Base-by-base conservation (phyloP, 2,113 vertebrate genomes). In the Chionomys nivalis region DNA sequence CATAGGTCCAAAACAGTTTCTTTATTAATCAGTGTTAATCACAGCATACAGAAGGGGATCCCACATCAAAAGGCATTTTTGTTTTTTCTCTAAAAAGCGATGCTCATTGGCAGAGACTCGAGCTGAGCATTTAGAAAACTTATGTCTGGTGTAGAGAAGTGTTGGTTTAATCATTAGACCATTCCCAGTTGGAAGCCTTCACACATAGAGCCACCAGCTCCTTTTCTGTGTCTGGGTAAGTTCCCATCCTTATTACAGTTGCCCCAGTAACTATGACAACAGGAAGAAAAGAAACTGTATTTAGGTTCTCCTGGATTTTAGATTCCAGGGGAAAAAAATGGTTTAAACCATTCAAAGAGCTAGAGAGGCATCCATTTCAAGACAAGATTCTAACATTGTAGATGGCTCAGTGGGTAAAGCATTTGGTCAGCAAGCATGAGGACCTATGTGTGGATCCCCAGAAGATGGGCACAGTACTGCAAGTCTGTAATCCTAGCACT, bases 361-460 rank as follows among this genome's bases (percentile, higher is more conserved):
- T 94, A 97, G 72, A 58, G 89, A 91, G 89, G 96, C 94, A 77
- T 95, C 72, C 76, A 44, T 65, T 63, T 65, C n/a, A 63, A 39
- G 21, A 82, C 36, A 82, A 58, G 52, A 58, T 82, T 39, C 52
- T 81, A 58, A 81, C 21, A 58, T 58, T 61, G 13, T 85, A 42
- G 14, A 65, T 44, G 24, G 58, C 36, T 83, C 55, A 52, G 52
- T 42, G n/a, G 23, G n/a, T 63, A 28, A 28, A 63, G n/a, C 19
- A 16, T 42, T 63, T 16, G 26, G 23, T 42, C 24, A 42, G 24
- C 58, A 85, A 85, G 39, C 58, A 65, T 44, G 24, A 65, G 39
- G 39, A 85, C n/a, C 9, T 63, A 58, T 44, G 39, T 31, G 63
- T 42, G n/a, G 12, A 28, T 42, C 14, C n/a, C 39, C 81, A 85